Percentiles rank a stretch among this genome's conserved stretches.
These are phyloP conservation scores for Eumeta japonica DNA, from an alignment of 1,140 invertebrate species.

Conservation along the genomic window DNA sequence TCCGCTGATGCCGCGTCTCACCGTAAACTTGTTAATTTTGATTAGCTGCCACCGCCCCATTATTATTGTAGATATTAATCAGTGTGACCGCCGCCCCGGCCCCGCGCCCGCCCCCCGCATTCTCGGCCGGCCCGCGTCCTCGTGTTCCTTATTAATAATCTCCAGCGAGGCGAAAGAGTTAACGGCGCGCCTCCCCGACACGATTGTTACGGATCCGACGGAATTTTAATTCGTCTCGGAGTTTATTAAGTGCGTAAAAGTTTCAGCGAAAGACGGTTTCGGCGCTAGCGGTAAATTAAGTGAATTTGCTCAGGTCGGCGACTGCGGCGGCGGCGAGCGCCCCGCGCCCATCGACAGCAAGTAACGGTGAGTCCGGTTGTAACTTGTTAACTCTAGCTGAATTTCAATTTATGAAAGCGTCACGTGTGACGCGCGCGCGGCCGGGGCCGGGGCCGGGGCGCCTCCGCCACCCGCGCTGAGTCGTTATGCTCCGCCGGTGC, in stretches of 20 bases:
- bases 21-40: slow-evolving; percentile 31
- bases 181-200: slow-evolving; percentile 37
- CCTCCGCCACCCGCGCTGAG: too few relatives aligned
- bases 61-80: slow-evolving; percentile 27
- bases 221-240: slow-evolving; percentile 51
- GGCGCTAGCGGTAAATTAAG: slow-evolving; percentile 40
- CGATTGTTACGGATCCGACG: slow-evolving; percentile 44
- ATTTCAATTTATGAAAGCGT: neutral
- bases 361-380: neutral
- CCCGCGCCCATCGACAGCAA: neutral
- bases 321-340: too few relatives aligned
- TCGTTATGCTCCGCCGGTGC: too few relatives aligned
- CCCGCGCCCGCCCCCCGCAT: too few relatives aligned
- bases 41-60: slow-evolving; percentile 22
- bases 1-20: slow-evolving; percentile 12
- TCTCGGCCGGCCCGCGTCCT: too few relatives aligned
- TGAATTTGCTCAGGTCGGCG: slow-evolving; percentile 40
- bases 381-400: neutral
- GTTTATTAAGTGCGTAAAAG: slow-evolving; percentile 54
- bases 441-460: too few relatives aligned
- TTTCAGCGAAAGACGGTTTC: slow-evolving; percentile 31
- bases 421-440: too few relatives aligned
- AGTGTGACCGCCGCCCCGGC: slow-evolving; percentile 19
- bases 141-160: slow-evolving; percentile 39
- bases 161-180: slow-evolving; percentile 29